A percentile compares a stretch with the other conserved stretches of the same genome.
phyloP scores from a whole-genome alignment of 2,797 vertebrate species.

The Muraenolepis orangiensis region DNA sequence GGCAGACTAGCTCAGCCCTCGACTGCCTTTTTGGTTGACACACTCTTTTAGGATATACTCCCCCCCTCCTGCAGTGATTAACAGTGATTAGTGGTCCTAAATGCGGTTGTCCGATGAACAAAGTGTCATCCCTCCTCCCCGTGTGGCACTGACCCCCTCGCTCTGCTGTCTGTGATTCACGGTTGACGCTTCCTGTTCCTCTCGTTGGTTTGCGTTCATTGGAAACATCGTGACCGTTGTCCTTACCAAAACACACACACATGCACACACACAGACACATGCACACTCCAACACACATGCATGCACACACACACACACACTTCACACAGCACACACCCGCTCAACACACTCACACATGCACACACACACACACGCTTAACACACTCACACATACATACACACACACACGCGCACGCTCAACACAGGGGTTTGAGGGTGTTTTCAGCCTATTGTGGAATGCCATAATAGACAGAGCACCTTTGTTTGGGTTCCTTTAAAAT shows the following conservation, averaged over 20 bases:
- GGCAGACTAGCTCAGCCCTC: constrained; percentile 55
- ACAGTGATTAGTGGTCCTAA: constrained; percentile 44
- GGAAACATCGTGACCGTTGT: neutral
- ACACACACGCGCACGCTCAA: constrained; percentile 1
- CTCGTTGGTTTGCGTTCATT: neutral
- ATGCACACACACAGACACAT: neutral
- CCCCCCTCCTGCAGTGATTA: constrained; percentile 45
- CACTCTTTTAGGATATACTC: constrained; percentile 35
- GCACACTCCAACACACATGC: no score
- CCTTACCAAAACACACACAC: neutral
- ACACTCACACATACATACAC: no score
- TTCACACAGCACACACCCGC: no score
- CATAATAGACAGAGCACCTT: constrained; percentile 51
- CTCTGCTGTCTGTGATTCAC: constrained; percentile 22
- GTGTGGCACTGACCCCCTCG: constrained; percentile 5
- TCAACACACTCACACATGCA: no score
- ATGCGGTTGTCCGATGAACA: constrained; percentile 44
- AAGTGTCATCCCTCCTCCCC: constrained; percentile 18
- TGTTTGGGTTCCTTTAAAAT: constrained; percentile 38
- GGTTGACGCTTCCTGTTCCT: constrained; percentile 18
- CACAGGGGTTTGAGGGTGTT: constrained; percentile 18
- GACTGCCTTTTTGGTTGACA: constrained; percentile 70
- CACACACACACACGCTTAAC: no score
- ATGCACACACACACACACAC: no score
- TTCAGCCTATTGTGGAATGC: constrained; percentile 21